phyloP scores from a whole-genome alignment of 2,797 vertebrate species.

The Scomberomorus guttatus region DNA sequence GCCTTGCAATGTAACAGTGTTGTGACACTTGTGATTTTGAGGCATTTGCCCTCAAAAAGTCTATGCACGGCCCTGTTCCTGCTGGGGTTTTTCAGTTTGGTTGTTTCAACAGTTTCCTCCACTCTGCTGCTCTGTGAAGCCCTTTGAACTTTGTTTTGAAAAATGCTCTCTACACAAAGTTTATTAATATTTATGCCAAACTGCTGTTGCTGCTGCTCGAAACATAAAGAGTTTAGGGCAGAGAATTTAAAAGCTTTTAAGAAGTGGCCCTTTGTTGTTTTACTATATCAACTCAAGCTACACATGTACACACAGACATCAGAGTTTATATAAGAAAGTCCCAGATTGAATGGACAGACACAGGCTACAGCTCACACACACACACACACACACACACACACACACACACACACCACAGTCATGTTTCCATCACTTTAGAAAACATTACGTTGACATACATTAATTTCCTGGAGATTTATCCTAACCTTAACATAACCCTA shows the following conservation, averaged over 20 bases:
- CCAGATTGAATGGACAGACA: not conserved
- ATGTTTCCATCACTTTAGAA: too few species aligned
- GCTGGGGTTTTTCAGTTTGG: not conserved
- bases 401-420: too few species aligned
- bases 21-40: not conserved
- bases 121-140: constrained; percentile 1
- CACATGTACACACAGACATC: not conserved
- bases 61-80: not conserved
- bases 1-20: too few species aligned
- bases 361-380: not conserved
- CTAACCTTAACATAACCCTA: too few species aligned
- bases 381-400: not conserved
- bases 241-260: constrained; percentile 5
- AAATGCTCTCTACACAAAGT: not conserved
- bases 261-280: constrained; percentile 7
- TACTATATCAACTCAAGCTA: not conserved
- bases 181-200: constrained; percentile 51
- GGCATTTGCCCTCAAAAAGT: not conserved
- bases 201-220: constrained; percentile 5
- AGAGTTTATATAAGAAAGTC: not conserved
- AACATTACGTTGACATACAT: too few species aligned
- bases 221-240: constrained; percentile 11
- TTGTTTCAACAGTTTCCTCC: not conserved
- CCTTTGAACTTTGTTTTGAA: constrained; percentile 43
- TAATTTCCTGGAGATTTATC: too few species aligned